Evolutionary conservation across 2,797 vertebrate genomes (phyloP), one percentile per base, ranked within the genome.

Genomic region (Decapterus maruadsi): DNA sequence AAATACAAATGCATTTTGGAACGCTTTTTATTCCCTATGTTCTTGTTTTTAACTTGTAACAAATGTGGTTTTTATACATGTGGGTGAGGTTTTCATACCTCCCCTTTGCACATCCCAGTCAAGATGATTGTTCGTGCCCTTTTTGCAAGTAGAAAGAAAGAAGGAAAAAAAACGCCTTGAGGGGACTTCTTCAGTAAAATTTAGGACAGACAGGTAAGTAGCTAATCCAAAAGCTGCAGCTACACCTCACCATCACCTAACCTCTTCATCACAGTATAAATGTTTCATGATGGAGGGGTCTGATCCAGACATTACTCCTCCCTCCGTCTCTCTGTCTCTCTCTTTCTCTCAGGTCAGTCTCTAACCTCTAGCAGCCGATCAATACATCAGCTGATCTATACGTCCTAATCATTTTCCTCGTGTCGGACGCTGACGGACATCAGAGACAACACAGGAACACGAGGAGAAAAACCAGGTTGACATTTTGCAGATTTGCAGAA

Each of bases 331-430:
- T 2, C 29, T 45, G 31, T 31, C 14, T n/a, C 12, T 17, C 8
- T 53, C 51, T 53, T 19, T 2, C 29, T 45, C 50, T 31, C 29
- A 60, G 36, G 36, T 81, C 78, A 6, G 68, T 59, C 58, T 16
- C 19, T 14, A 50, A 54, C 53, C 63, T 75, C 17, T n/a, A 40
- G 63, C 11, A 29, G 65, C 5, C 2, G 72, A 82, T 90, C 75
- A 68, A 87, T 87, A 68, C 73, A 79, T 90, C 83, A 78, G 43
- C 45, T n/a, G 61, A 82, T 88, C 86, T 26, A 72, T 88, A 45
- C 60, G 4, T 72, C 68, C 72, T 84, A 55, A 87, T 78, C 46
- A 66, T 69, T 51, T 74, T 56, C 42, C 20, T 12, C 0, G 40
- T 77, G 79, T 79, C 36, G 26, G 59, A 43, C 4, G 4, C 58